Percentiles rank a stretch among this genome's conserved stretches.
phyloP scores from a whole-genome alignment of 2,113 vertebrate species.

The Neodontobutis hainanensis region DNA sequence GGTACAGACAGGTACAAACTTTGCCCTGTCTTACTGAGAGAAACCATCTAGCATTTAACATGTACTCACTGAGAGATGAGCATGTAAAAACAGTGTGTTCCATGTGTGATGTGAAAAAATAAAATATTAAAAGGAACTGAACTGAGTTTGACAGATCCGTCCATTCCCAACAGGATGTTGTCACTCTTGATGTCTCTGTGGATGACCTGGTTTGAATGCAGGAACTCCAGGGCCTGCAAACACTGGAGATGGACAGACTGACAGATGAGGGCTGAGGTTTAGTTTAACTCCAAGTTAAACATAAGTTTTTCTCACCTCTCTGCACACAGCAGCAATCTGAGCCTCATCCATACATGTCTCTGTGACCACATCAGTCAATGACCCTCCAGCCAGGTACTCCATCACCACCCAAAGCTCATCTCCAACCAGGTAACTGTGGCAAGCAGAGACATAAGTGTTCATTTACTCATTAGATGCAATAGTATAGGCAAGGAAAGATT shows the following conservation, averaged over 20 bases:
- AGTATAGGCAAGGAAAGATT: too few relatives aligned
- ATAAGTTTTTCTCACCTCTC: constrained; percentile 83
- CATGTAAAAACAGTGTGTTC: too few relatives aligned
- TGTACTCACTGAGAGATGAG: too few relatives aligned
- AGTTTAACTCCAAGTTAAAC: not conserved
- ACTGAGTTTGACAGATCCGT: constrained; percentile 98
- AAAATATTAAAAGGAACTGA: constrained; percentile 43
- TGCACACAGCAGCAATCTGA: constrained; percentile 95
- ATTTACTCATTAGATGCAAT: too few relatives aligned
- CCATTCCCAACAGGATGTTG: constrained; percentile 97
- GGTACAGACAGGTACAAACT: too few relatives aligned
- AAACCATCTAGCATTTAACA: too few relatives aligned
- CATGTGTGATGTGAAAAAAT: too few relatives aligned
- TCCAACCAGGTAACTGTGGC: constrained; percentile 91
- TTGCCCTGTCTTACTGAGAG: too few relatives aligned
- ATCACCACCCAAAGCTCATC: constrained; percentile 99
- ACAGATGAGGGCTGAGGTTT: not conserved
- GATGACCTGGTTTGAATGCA: constrained; percentile 96
- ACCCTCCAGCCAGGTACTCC: constrained; percentile 97
- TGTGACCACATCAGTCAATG: constrained; percentile 93
- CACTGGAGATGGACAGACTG: constrained; percentile 77
- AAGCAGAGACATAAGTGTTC: not conserved
- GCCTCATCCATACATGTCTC: constrained; percentile 98
- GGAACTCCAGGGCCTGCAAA: constrained; percentile 96
- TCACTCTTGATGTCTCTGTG: constrained; percentile 99